Conservation (phyloP, 2,113 vertebrate species). For the Antigone vipio region DNA sequence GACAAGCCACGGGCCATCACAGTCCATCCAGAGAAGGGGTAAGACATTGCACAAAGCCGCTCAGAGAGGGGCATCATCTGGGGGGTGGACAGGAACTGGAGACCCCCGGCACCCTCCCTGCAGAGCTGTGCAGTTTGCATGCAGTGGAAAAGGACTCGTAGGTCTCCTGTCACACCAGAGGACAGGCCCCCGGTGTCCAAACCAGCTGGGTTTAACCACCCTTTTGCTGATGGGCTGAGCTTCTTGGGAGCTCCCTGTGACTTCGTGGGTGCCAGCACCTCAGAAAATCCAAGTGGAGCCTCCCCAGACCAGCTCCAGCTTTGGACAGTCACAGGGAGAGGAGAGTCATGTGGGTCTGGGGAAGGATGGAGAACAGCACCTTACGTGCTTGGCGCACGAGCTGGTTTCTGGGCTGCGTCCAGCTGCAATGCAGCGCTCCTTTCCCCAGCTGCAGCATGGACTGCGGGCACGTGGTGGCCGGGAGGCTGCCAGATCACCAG, state of each 20-base stretch:
- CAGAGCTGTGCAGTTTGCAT: accelerated
- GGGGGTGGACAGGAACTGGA: accelerated
- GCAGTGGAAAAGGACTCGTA: accelerated
- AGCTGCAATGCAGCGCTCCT: neutral
- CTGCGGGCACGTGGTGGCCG: accelerated
- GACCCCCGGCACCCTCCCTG: accelerated
- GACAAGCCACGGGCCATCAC: constrained; percentile 97
- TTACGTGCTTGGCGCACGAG: accelerated
- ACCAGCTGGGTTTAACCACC: neutral
- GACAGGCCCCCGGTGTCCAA: neutral
- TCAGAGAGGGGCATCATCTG: neutral
- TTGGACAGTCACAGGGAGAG: neutral
- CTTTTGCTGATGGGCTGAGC: neutral
- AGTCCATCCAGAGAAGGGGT: constrained; percentile 94
- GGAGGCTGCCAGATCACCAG: neutral
- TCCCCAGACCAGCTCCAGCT: neutral
- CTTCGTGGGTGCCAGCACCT: neutral
- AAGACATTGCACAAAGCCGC: neutral
- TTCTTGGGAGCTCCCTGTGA: neutral
- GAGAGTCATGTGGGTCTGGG: neutral
- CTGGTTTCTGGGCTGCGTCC: neutral
- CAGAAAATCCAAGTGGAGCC: neutral
- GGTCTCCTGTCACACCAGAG: neutral
- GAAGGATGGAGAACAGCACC: neutral
- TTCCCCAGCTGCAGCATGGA: neutral